These are phyloP conservation scores for Drosophila colorata DNA, from an alignment of 2,888 invertebrate species.

Conservation along the genomic window DNA sequence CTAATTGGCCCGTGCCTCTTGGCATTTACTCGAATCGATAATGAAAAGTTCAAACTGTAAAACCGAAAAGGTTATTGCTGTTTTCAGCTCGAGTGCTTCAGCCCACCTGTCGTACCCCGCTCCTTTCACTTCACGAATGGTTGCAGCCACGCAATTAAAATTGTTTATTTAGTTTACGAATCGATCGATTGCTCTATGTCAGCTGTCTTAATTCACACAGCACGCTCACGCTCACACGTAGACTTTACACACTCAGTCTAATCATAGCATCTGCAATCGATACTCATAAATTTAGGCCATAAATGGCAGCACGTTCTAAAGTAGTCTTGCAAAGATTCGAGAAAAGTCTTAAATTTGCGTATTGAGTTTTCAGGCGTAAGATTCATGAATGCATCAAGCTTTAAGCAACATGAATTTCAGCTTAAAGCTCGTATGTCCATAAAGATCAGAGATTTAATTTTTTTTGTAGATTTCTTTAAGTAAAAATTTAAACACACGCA, in stretches of 20 bases:
- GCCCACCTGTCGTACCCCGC: background rate
- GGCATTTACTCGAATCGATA: conserved; percentile 67
- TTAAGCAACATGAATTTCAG: background rate
- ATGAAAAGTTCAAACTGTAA: conserved; percentile 58
- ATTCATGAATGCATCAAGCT: background rate
- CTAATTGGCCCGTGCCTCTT: conserved; percentile 66
- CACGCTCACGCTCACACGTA: background rate
- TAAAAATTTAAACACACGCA: background rate
- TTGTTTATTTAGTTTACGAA: conserved; percentile 38
- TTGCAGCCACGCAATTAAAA: conserved; percentile 39
- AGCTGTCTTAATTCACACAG: conserved; percentile 62
- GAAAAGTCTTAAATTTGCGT: background rate
- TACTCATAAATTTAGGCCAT: conserved; percentile 62
- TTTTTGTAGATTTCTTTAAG: background rate
- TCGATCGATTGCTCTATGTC: conserved; percentile 45
- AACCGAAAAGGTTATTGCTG: conserved; percentile 48
- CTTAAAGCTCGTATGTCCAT: background rate
- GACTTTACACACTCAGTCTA: conserved; percentile 1
- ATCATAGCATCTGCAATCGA: conserved; percentile 51
- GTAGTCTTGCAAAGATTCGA: conserved; percentile 10
- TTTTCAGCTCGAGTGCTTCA: conserved; percentile 22
- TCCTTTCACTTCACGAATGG: background rate
- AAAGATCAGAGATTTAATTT: too few species aligned
- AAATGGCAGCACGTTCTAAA: conserved; percentile 49
- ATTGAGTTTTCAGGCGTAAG: background rate